Evolutionary conservation across 2,113 vertebrate genomes (phyloP), one percentile per base, ranked within the genome.

Genomic region (Leuciscus idus): DNA sequence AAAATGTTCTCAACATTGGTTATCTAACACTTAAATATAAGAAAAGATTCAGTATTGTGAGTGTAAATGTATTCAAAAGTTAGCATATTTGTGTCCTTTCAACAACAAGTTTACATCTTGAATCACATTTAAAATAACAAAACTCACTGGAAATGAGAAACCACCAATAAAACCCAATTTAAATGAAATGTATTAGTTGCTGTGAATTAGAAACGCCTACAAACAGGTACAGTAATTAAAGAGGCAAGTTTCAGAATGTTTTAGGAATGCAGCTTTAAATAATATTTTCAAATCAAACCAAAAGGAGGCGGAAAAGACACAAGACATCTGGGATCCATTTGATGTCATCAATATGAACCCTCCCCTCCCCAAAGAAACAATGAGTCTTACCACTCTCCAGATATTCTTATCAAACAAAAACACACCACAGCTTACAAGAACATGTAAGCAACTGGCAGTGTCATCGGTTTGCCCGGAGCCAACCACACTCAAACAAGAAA

Each of bases 341-440:
- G 52, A 80, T 84, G 68, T 68, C 36, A 82, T 84, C 62, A 52
- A 85, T 78, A 91, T 87, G 89, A 92, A 90, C 91, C 90, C 89
- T 50, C 5, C 21, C 66, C 46, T 23, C 66, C 30, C 48, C 1
- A 52, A 33, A 23, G 48, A 83, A 83, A 83, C 81, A 83, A 83
- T 73, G 11, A 55, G 30, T 83, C 66, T 36, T 55, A 36, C 62
- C 64, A 30, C 17, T 73, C 66, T 59, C 82, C 79, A 87, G 91
- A 91, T 64, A 75, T 48, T 90, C 83, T 92, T 87, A 92, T 92
- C 89, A 92, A 90, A 92, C 75, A 74, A 90, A 88, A 92, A 88
- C 87, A 75, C 1, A 87, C 84, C 72, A 4, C 85, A 85, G 90
- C 83, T 68, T 85, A 75, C 57, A 87, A 89, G 90, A 85, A 23